These are phyloP conservation scores for Dolomedes plantarius DNA, from an alignment of 2,888 invertebrate genomes.

Conservation along the genomic window DNA sequence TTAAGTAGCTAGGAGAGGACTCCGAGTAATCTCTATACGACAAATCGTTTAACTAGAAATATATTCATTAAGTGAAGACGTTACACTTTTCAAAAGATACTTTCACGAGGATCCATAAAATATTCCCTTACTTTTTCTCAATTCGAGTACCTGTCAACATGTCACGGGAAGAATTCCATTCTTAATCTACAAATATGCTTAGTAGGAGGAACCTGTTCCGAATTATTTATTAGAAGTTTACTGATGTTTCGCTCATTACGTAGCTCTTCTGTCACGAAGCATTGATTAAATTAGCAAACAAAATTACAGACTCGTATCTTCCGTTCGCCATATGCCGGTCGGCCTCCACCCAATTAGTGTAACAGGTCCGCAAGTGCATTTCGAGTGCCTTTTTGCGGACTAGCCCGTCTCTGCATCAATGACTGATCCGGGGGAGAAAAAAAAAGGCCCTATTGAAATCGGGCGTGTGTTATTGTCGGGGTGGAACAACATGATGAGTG, in stretches of 20 bases:
- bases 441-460: conserved; percentile 51
- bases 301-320: conserved; percentile 12
- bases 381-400: conserved; percentile 60
- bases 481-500: conserved; percentile 56
- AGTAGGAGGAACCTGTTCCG: background rate
- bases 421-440: conserved; percentile 25
- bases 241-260: conserved; percentile 7
- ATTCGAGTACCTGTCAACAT: no score
- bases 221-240: conserved; percentile 8
- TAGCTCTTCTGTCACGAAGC: background rate
- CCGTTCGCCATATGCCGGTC: conserved; percentile 58
- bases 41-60: no score
- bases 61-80: no score
- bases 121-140: no score
- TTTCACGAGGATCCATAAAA: no score
- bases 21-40: no score
- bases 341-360: conserved; percentile 64
- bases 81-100: no score
- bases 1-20: no score
- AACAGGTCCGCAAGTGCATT: conserved; percentile 60
- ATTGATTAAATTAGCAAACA: conserved; percentile 20
- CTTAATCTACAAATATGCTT: no score
- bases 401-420: conserved; percentile 57
- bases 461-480: conserved; percentile 68
- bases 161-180: no score